Conservation (phyloP, 2,797 vertebrate species). For the Syngnathus acus region DNA sequence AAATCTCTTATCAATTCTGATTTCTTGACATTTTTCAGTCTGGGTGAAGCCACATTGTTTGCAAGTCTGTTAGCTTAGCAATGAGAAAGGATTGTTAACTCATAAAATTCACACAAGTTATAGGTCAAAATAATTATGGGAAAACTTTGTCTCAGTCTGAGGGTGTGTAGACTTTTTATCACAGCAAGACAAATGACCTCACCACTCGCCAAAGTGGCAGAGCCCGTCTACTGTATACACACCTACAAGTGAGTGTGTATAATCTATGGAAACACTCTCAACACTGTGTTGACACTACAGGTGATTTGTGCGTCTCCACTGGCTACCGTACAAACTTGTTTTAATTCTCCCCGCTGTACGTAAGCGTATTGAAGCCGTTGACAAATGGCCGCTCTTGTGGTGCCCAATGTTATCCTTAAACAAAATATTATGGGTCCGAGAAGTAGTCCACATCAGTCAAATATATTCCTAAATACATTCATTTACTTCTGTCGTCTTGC, state of each 20-base stretch:
- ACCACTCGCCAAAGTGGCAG: slow-evolving; percentile 54
- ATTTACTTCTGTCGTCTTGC: background rate
- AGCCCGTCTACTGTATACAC: slow-evolving; percentile 64
- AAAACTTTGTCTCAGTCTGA: too few relatives aligned
- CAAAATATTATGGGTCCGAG: background rate
- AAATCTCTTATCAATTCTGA: background rate
- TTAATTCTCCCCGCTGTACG: slow-evolving; percentile 55
- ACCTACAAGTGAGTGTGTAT: slow-evolving; percentile 71
- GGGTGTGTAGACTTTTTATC: slow-evolving; percentile 3
- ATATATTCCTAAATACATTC: background rate
- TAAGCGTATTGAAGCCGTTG: slow-evolving; percentile 52
- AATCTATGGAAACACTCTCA: slow-evolving; percentile 75
- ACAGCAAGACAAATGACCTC: slow-evolving; percentile 63
- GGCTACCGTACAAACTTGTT: slow-evolving; percentile 70
- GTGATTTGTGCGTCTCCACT: slow-evolving; percentile 57
- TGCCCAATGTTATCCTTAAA: slow-evolving; percentile 36
- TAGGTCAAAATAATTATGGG: too few relatives aligned
- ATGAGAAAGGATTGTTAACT: background rate
- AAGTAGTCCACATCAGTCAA: too few relatives aligned
- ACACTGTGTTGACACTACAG: slow-evolving; percentile 70
- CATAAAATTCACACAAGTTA: too few relatives aligned
- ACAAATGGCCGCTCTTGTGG: slow-evolving; percentile 38
- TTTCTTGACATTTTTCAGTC: background rate
- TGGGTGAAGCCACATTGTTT: background rate
- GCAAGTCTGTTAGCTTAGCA: background rate